These are phyloP conservation scores for Epinephelus malabaricus DNA, from an alignment of 2,797 vertebrate genomes.

Conservation along the genomic window DNA sequence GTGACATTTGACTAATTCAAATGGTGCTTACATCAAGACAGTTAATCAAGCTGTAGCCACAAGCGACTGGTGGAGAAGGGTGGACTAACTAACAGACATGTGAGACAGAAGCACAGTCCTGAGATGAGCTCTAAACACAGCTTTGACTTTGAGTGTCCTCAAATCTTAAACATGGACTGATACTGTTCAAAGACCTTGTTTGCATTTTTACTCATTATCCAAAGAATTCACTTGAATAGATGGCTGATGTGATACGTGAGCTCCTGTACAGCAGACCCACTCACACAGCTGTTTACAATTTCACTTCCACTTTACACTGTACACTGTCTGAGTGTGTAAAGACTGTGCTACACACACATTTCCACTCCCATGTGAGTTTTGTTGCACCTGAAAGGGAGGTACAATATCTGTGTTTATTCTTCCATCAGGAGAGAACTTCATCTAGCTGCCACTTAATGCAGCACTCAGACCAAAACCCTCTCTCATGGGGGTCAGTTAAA, in stretches of 20 bases:
- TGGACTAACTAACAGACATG: not conserved
- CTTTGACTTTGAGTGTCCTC: not conserved
- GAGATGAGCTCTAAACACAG: not conserved
- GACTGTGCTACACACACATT: not conserved
- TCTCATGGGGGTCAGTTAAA: not conserved
- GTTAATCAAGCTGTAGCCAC: too few species aligned
- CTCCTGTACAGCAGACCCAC: not conserved
- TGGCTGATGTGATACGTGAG: not conserved
- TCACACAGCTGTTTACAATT: not conserved
- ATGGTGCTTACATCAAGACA: too few species aligned
- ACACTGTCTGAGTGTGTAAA: not conserved
- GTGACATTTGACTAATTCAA: too few species aligned
- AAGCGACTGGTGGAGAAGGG: too few species aligned
- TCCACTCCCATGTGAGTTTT: not conserved
- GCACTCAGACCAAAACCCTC: not conserved
- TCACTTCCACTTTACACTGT: not conserved
- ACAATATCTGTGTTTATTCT: not conserved
- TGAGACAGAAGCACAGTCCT: too few species aligned
- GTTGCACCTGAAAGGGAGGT: too few species aligned
- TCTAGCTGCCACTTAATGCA: not conserved
- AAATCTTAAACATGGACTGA: not conserved
- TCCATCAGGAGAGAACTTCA: not conserved
- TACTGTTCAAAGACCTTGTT: not conserved
- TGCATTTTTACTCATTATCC: not conserved
- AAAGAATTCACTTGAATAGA: not conserved